phyloP scores from a whole-genome alignment of 1,140 invertebrate species.

The Periplaneta americana region DNA sequence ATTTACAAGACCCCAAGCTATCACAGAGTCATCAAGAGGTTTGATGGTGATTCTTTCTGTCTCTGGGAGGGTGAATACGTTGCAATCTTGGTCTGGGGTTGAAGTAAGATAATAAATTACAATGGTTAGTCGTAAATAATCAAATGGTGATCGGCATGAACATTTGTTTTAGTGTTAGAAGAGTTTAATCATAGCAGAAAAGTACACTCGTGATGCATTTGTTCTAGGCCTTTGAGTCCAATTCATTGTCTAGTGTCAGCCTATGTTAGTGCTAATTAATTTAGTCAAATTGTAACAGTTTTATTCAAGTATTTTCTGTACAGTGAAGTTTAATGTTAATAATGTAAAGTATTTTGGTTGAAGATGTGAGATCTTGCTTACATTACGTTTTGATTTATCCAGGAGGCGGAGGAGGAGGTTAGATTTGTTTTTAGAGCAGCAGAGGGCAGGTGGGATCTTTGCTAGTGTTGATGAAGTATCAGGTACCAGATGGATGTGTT shows the following conservation, averaged over 20 bases:
- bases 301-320: not conserved
- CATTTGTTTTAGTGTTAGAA: not conserved
- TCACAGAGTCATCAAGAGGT: not conserved
- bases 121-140: not conserved
- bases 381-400: not conserved
- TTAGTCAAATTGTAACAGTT: not conserved
- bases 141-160: not conserved
- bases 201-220: not conserved
- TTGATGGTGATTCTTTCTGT: not conserved
- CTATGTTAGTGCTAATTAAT: not conserved
- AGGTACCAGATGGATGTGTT: not conserved
- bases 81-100: not conserved
- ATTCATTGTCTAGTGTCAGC: not conserved
- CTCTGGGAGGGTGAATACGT: not conserved
- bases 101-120: not conserved
- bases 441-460: not conserved
- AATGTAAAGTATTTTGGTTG: not conserved
- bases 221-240: not conserved
- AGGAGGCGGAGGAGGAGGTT: not conserved
- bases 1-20: not conserved
- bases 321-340: not conserved
- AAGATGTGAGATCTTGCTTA: not conserved
- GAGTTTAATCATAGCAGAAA: not conserved
- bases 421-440: not conserved
- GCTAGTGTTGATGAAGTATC: not conserved